Evolutionary conservation across 2,888 invertebrate genomes (phyloP), one percentile per base, ranked within the genome.

Genomic region (Oscheius sp.): DNA sequence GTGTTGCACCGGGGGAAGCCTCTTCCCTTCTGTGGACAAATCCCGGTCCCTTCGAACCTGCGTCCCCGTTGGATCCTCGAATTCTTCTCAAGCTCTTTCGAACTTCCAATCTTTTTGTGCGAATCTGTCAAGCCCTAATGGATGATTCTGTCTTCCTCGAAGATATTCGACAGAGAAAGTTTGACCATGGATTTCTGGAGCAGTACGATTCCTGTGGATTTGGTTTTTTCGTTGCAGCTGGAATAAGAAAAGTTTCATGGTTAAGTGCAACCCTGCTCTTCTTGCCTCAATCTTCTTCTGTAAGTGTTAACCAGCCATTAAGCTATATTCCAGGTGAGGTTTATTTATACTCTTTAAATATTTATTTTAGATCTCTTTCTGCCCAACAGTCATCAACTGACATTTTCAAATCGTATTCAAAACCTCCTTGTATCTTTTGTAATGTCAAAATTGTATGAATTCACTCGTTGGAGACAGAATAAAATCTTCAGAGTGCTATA

Each of bases 151-250:
- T 63, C 3, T 72, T 80, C 24, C 24, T 75, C 1, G 32, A 61
- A 1, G 38, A 57, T 12, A 67, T 83, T 6, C 47, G 59, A 30
- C 17, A 33, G 1, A 63, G 75, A 17, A 66, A 72, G 8, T 83
- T 76, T 61, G 81, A 82, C 62, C 68, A 82, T 3, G 83, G 81
- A 14, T 51, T 82, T 2, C 74, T 80, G 9, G 83, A 83, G 66
- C 83, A 83, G 69, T 83, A 83, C 54, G 82, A 83, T 59, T 64
- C 75, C 6, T 83, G 83, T 57, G 81, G 76, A 28, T 77, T 77
- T 45, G 82, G 82, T 26, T 44, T 82, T 1, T 77, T 82, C 65
- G 69, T 76, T 49, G 50, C 68, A 8, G 67, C 79, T 3, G 71
- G 67, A 8, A 71, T 82, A 14, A 44, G 72, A 14, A 49, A 61